Base-by-base conservation (phyloP, 2,797 vertebrate species). In the Australoheros facetus region DNA sequence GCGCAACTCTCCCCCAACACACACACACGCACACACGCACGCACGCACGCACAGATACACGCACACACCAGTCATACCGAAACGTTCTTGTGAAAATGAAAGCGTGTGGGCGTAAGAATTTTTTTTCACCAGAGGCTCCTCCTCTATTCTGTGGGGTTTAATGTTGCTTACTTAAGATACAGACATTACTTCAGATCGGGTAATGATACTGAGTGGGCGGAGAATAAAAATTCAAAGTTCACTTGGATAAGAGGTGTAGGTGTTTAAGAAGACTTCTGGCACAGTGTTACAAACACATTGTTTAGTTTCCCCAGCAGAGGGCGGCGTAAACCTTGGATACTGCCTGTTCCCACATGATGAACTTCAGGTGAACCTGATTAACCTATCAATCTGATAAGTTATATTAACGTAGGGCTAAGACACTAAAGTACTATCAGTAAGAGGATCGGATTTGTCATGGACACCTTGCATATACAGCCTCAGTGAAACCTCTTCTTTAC, bases 51-150 rank as follows among this genome's bases (percentile, higher is more conserved):
- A 9, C 10, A 4, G 7, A 2, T 12, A 34, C 12, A 42, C 42
- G 5, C 11, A 7, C 1, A n/a, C 7, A 21, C 26, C 13, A 32
- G 56, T 87, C 79, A 86, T 64, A 86, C 5, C 30, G 80, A 90
- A 88, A 88, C 45, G 23, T 81, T 62, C 71, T 23, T 60, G 69
- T 72, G 80, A 87, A 92, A 90, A 85, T 80, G 87, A 91, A 92
- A 90, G 81, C 48, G 28, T 73, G 84, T 88, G 79, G 86, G 85
- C 57, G 74, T 19, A 4, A 30, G 42, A 9, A 9, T 12, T 17
- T 54, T 12, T 12, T 58, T 75, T 28, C 30, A 48, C 7, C 56
- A 26, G 5, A 39, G 17, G 11, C 30, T 28, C 37, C 71, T 57
- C 71, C 58, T 54, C 56, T 23, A 1, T 9, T 23, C 1, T 16